Conservation (phyloP, 2,113 vertebrate genomes). For the Alligator sinensis region DNA sequence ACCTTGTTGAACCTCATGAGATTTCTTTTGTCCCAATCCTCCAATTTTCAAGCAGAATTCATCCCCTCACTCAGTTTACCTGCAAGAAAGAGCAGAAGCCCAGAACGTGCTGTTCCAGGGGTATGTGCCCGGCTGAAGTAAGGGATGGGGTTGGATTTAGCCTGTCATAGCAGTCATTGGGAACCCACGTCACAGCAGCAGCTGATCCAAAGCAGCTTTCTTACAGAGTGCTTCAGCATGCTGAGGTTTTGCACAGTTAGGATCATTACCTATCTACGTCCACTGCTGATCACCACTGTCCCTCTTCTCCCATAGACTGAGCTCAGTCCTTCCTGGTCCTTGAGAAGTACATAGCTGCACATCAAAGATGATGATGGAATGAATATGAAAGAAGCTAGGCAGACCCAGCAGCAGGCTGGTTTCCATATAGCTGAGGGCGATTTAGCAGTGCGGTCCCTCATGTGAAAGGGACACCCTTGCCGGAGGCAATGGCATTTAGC, state of each 20-base stretch:
- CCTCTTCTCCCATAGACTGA: slow-evolving; percentile 64
- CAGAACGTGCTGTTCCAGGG: neutral
- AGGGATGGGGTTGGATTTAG: accelerated
- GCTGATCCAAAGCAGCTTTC: slow-evolving; percentile 22
- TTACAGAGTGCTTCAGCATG: slow-evolving; percentile 8
- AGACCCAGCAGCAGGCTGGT: slow-evolving; percentile 5
- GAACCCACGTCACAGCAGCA: neutral
- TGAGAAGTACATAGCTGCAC: slow-evolving; percentile 62
- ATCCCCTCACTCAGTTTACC: neutral
- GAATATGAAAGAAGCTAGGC: slow-evolving; percentile 33
- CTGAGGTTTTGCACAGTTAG: slow-evolving; percentile 47
- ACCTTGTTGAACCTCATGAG: too few relatives aligned
- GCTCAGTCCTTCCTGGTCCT: slow-evolving; percentile 45
- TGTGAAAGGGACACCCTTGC: slow-evolving; percentile 49
- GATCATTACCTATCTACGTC: slow-evolving; percentile 57
- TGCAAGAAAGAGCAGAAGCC: neutral
- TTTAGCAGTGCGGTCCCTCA: neutral
- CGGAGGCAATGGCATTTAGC: slow-evolving; percentile 32
- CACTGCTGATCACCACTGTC: slow-evolving; percentile 60
- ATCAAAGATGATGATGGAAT: slow-evolving; percentile 30
- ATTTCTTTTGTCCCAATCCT: too few relatives aligned
- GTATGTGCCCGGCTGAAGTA: neutral
- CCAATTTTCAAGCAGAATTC: neutral
- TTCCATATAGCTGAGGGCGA: slow-evolving; percentile 50
- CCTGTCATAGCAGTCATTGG: neutral